Evolutionary conservation across 2,113 vertebrate species (phyloP).

Genomic region (Indri indri): DNA sequence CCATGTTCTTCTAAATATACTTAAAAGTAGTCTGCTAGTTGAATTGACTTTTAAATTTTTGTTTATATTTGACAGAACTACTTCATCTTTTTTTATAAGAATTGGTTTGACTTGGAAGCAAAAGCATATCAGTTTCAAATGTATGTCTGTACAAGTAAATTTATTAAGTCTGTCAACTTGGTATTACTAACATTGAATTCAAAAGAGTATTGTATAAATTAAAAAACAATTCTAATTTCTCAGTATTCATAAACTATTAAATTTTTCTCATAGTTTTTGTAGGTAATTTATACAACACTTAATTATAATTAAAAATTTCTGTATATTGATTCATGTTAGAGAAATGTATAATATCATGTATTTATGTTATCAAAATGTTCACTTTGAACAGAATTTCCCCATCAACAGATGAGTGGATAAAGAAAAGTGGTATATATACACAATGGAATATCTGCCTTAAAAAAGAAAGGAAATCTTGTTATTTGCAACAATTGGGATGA

Average conservation of each 20-base stretch:
- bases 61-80: background rate
- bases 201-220: background rate
- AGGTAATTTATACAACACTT: background rate
- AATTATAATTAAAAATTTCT: background rate
- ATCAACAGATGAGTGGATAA: no score
- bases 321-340: background rate
- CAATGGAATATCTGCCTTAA: no score
- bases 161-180: background rate
- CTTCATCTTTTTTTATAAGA: background rate
- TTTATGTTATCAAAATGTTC: background rate
- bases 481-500: no score
- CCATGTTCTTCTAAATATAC: background rate
- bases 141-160: background rate
- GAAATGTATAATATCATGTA: background rate
- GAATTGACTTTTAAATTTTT: background rate
- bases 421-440: no score
- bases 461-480: no score
- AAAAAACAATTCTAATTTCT: background rate
- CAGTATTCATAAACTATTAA: background rate
- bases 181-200: background rate
- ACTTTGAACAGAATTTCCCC: background rate
- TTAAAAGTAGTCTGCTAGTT: background rate
- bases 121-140: background rate
- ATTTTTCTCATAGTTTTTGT: background rate
- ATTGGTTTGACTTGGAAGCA: background rate